These are phyloP conservation scores for Drosophila arawakana DNA, from an alignment of 1,140 invertebrate species.

Conservation along the genomic window DNA sequence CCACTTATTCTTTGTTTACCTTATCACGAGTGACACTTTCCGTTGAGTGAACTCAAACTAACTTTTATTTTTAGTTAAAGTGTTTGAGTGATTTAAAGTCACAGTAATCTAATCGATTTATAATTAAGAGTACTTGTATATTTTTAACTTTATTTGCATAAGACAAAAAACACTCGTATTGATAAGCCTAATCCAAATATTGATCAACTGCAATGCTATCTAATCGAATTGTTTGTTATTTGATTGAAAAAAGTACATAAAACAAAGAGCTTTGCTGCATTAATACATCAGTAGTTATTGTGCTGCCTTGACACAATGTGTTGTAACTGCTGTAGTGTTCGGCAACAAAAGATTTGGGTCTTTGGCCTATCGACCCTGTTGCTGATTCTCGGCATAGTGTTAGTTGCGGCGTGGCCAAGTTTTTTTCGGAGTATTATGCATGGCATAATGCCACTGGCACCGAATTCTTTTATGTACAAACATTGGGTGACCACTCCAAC, in stretches of 20 bases:
- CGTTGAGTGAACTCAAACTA: no score
- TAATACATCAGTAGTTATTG: constrained; percentile 17
- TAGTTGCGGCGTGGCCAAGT: constrained; percentile 62
- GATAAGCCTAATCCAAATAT: not conserved
- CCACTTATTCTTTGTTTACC: no score
- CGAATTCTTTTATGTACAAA: constrained; percentile 87
- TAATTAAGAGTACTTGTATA: not conserved
- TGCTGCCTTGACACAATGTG: constrained; percentile 54
- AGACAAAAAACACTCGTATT: not conserved
- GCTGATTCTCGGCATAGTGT: constrained; percentile 45
- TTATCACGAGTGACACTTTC: no score
- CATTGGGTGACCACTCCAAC: constrained; percentile 90
- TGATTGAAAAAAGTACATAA: constrained; percentile 1
- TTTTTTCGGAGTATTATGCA: constrained; percentile 53
- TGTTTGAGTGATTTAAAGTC: not conserved
- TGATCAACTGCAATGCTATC: constrained; percentile 13
- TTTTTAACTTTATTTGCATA: constrained; percentile 4
- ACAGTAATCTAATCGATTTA: constrained; percentile 15
- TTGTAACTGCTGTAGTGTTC: constrained; percentile 74
- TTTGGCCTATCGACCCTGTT: constrained; percentile 55
- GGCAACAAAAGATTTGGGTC: constrained; percentile 74
- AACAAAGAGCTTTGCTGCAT: not conserved
- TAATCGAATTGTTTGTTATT: constrained; percentile 7
- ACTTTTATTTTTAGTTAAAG: no score
- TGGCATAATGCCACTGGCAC: constrained; percentile 81